Conservation (phyloP, 2,888 invertebrate genomes). For the Synergus umbraculus region DNA sequence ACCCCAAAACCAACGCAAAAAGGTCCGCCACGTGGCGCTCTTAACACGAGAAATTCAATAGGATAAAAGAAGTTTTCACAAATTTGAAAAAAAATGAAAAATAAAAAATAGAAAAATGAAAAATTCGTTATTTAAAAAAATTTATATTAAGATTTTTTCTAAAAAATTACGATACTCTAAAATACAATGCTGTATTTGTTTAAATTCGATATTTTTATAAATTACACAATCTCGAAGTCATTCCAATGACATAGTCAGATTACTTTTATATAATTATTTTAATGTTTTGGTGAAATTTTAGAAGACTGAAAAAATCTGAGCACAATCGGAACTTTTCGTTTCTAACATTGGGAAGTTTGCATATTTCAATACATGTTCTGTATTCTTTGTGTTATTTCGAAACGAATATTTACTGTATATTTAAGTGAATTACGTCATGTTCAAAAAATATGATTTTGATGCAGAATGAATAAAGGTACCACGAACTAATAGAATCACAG, state of each 20-base stretch:
- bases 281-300: not conserved
- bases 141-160: not conserved
- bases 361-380: not conserved
- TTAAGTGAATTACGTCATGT: constrained; percentile 5
- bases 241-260: too few relatives aligned
- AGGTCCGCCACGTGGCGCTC: constrained; percentile 65
- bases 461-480: not conserved
- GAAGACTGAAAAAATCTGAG: not conserved
- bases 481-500: not conserved
- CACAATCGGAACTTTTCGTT: not conserved
- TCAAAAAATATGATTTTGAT: constrained; percentile 2
- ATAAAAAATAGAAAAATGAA: not conserved
- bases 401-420: not conserved
- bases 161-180: not conserved
- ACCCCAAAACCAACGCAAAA: constrained; percentile 53
- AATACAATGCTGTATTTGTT: too few relatives aligned
- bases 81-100: not conserved
- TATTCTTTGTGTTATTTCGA: not conserved
- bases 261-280: too few relatives aligned
- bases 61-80: not conserved
- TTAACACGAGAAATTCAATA: not conserved
- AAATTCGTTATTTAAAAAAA: not conserved
- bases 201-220: too few relatives aligned
- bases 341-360: not conserved
- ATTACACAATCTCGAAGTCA: too few relatives aligned